A percentile compares a stretch with the other conserved stretches of the same genome.
These are phyloP conservation scores for Cydia pomonella DNA, from an alignment of 1,140 invertebrate species.

Conservation along the genomic window DNA sequence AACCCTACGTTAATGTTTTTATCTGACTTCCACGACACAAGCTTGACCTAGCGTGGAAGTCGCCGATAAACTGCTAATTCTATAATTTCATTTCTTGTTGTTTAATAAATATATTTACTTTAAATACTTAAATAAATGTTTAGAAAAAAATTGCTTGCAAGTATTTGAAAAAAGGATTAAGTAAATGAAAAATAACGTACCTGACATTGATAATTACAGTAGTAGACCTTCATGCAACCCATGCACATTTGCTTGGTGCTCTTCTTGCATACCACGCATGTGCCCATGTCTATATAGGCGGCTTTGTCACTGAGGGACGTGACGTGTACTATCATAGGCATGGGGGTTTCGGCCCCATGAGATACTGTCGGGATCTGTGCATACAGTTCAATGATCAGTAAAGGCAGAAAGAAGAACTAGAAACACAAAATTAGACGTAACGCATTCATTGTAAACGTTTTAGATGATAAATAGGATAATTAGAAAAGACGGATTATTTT, in stretches of 20 bases:
- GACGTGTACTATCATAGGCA: conserved; percentile 37
- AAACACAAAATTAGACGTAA: not conserved
- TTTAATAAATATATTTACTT: too few relatives aligned
- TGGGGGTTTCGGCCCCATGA: not conserved
- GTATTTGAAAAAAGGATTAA: not conserved
- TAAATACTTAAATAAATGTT: too few relatives aligned
- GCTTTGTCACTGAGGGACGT: conserved; percentile 36
- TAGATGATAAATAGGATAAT: not conserved
- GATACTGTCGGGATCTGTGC: not conserved
- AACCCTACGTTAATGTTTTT: too few relatives aligned
- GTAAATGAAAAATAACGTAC: conserved; percentile 31
- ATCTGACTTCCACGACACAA: too few relatives aligned
- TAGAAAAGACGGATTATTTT: not conserved
- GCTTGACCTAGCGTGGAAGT: too few relatives aligned
- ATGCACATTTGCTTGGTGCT: conserved; percentile 34
- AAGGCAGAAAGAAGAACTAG: not conserved
- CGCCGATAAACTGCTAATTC: too few relatives aligned
- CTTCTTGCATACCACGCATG: conserved; percentile 39
- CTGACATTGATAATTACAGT: conserved; percentile 42
- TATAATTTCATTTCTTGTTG: too few relatives aligned
- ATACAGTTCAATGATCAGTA: not conserved
- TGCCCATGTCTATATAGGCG: not conserved
- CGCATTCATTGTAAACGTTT: not conserved
- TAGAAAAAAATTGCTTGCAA: too few relatives aligned
- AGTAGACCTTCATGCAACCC: conserved; percentile 36